A percentile compares a stretch with the other conserved stretches of the same genome.
These are phyloP conservation scores for Tenthredo distinguenda DNA, from an alignment of 2,888 invertebrate species.

Conservation along the genomic window DNA sequence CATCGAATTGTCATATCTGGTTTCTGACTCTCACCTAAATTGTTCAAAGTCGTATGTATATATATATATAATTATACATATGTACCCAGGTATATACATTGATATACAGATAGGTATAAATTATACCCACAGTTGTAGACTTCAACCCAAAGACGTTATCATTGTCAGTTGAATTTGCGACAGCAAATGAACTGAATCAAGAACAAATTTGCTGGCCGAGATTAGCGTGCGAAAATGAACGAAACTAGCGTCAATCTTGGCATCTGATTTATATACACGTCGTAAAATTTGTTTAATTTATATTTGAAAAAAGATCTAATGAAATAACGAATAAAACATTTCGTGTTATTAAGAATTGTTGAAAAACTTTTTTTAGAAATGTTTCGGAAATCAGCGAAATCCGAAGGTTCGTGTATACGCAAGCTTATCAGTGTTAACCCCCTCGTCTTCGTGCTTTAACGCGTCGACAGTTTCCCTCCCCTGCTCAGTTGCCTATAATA, in stretches of 20 bases:
- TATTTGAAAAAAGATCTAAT: too few species aligned
- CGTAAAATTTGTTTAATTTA: neutral
- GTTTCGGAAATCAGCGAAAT: too few species aligned
- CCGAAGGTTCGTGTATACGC: too few species aligned
- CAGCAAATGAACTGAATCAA: neutral
- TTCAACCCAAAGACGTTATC: neutral
- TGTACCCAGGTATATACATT: neutral
- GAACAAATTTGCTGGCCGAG: neutral
- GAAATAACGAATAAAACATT: too few species aligned
- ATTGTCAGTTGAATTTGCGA: conserved; percentile 4
- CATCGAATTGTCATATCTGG: neutral
- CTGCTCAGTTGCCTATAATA: too few species aligned
- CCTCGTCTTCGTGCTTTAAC: too few species aligned
- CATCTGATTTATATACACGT: neutral
- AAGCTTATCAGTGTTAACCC: too few species aligned
- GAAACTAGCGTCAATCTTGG: neutral
- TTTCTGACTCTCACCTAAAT: neutral
- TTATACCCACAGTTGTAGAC: neutral
- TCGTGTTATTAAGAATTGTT: too few species aligned
- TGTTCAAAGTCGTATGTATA: neutral
- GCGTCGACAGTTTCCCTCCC: too few species aligned
- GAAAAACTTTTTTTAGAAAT: too few species aligned
- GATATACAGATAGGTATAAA: neutral
- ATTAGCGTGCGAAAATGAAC: neutral
- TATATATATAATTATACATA: neutral